Evolutionary conservation across 2,797 vertebrate genomes (phyloP).

Genomic region (Squalus acanthias): DNA sequence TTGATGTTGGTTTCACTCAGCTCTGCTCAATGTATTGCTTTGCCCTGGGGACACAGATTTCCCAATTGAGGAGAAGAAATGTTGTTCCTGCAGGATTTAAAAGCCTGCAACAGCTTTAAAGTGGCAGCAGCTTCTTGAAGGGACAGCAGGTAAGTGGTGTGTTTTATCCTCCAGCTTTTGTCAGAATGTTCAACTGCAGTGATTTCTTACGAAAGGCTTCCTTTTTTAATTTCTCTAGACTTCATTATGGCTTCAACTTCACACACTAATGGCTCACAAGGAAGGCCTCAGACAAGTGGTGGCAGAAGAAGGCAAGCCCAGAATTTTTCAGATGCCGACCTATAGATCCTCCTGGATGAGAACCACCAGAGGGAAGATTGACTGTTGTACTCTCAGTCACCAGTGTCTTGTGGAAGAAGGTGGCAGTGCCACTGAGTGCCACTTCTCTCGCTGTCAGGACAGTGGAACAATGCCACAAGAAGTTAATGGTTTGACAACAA

Average conservation of each 20-base stretch:
- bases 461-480: background rate
- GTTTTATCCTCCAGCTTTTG: no score
- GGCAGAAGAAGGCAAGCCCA: background rate
- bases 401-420: background rate
- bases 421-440: background rate
- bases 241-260: background rate
- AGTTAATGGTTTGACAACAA: background rate
- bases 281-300: background rate
- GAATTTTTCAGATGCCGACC: background rate
- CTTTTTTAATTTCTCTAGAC: no score
- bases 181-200: no score
- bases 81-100: no score
- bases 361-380: background rate
- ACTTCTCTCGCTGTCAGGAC: background rate
- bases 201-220: no score
- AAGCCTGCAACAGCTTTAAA: no score
- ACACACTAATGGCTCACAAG: background rate
- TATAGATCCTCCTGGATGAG: background rate
- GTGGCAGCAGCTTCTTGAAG: no score
- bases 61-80: no score
- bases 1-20: no score
- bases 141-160: no score
- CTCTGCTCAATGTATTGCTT: no score
- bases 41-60: no score
- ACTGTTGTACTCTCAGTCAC: background rate